Evolutionary conservation across 2,888 invertebrate species (phyloP).

Genomic region (Brachypalpus laphriformis): DNA sequence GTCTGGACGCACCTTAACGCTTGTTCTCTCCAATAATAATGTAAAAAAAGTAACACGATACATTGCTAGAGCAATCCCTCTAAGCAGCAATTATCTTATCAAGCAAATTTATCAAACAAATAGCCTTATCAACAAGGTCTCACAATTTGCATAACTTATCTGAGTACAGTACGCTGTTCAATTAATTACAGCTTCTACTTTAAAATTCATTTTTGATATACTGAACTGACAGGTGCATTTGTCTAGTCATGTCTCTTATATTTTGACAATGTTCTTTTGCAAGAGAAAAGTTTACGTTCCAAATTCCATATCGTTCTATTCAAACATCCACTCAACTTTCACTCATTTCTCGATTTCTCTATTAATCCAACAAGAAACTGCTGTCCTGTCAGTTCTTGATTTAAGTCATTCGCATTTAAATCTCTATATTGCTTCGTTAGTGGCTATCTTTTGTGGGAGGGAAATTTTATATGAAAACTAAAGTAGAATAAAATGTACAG

Average conservation of each 20-base stretch:
- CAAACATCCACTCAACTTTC: neutral
- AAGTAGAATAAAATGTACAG: neutral
- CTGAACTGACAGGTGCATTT: neutral
- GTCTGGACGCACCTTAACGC: no score
- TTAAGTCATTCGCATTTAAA: neutral
- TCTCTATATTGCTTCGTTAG: no score
- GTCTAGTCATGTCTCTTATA: neutral
- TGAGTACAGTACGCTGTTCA: neutral
- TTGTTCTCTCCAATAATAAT: no score
- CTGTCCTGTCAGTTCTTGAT: conserved; percentile 28
- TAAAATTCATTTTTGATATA: neutral
- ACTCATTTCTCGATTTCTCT: neutral
- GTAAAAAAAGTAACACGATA: no score
- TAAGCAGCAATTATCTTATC: neutral
- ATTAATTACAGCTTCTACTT: neutral
- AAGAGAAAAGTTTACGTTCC: neutral
- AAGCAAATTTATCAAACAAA: neutral
- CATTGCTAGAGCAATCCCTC: no score
- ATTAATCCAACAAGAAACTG: neutral
- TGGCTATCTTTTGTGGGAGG: neutral
- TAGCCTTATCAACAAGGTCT: neutral
- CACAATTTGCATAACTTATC: neutral
- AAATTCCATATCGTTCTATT: conserved; percentile 6
- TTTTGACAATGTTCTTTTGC: neutral
- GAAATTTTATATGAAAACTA: neutral